Percentiles rank a stretch among this genome's conserved stretches.
phyloP scores from a whole-genome alignment of 2,113 vertebrate species.

The Poeciliopsis turrubarensis region DNA sequence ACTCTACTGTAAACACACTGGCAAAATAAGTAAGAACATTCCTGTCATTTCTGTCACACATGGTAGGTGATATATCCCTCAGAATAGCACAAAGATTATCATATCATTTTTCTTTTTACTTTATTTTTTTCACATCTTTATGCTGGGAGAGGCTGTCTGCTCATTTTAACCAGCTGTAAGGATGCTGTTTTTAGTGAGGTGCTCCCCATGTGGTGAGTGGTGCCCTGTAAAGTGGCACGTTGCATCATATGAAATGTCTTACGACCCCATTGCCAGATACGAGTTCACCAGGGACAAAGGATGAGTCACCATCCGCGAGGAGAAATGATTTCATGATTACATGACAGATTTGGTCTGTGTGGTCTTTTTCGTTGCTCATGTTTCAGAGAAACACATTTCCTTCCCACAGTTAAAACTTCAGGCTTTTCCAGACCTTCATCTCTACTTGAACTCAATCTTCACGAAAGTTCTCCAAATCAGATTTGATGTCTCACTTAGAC shows the following conservation, averaged over 20 bases:
- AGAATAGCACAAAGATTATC: no score
- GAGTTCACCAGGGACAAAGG: constrained; percentile 57
- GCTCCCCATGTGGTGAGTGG: constrained; percentile 49
- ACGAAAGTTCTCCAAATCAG: background rate
- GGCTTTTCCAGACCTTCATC: background rate
- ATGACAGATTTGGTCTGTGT: constrained; percentile 28
- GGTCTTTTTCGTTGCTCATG: background rate
- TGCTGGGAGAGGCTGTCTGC: constrained; percentile 31
- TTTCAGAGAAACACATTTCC: background rate
- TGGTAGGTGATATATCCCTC: constrained; percentile 3
- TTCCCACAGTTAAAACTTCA: background rate
- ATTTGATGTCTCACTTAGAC: background rate
- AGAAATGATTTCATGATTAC: constrained; percentile 57
- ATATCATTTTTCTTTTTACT: background rate
- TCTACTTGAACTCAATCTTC: background rate
- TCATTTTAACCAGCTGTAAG: constrained; percentile 43
- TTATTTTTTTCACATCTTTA: constrained; percentile 36
- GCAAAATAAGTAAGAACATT: background rate
- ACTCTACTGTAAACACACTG: background rate
- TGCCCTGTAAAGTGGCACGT: constrained; percentile 39
- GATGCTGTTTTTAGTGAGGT: constrained; percentile 48
- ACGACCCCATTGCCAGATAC: constrained; percentile 54
- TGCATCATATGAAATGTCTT: constrained; percentile 39
- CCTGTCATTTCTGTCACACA: background rate
- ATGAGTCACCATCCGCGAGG: constrained; percentile 63